Percentiles rank a stretch among this genome's conserved stretches.
Conservation (phyloP, 2,888 invertebrate species). For the Octonoba sinensis region DNA sequence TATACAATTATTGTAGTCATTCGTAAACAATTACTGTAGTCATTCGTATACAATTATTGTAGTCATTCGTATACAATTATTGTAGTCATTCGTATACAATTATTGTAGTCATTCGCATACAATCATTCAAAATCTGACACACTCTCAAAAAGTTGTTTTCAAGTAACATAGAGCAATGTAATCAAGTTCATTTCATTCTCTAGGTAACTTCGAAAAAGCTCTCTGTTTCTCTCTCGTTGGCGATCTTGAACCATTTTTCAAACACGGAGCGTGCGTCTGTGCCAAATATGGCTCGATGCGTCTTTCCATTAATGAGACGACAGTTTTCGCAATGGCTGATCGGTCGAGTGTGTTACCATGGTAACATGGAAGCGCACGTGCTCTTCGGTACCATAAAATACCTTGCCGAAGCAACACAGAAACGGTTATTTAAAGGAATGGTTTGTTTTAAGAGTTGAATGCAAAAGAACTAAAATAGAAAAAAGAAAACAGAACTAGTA, state of each 20-base stretch:
- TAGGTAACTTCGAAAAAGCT: background rate
- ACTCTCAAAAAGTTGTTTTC: background rate
- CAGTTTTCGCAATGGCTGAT: slow-evolving; percentile 13
- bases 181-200: background rate
- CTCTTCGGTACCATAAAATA: slow-evolving; percentile 25
- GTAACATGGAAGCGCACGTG: slow-evolving; percentile 43
- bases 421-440: too few species aligned
- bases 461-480: too few species aligned
- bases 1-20: too few species aligned
- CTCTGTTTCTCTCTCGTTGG: background rate
- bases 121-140: too few species aligned
- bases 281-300: slow-evolving; percentile 18
- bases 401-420: background rate
- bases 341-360: slow-evolving; percentile 24
- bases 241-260: background rate
- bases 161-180: background rate
- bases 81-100: too few species aligned
- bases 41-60: too few species aligned
- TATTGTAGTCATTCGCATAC: too few species aligned
- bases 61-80: too few species aligned
- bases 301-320: slow-evolving; percentile 7
- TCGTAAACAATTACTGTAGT: too few species aligned
- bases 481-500: too few species aligned
- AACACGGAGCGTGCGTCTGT: background rate
- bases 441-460: too few species aligned